Percentiles rank a stretch among this genome's conserved stretches.
These are phyloP conservation scores for Meloidogyne hapla DNA, from an alignment of 1,140 invertebrate genomes.

Conservation along the genomic window DNA sequence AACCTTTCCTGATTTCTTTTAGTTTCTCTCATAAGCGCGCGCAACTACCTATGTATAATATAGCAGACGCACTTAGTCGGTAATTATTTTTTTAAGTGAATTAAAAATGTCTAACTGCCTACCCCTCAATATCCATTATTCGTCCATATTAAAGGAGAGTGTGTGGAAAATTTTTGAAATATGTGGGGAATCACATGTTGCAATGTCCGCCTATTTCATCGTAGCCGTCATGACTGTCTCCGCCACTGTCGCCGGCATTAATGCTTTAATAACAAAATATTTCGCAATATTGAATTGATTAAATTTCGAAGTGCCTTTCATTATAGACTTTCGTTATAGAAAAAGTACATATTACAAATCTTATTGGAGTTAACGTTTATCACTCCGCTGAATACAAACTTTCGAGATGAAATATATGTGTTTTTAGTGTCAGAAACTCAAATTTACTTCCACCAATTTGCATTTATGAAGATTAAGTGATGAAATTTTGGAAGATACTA, in stretches of 20 bases:
- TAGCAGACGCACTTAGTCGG: neutral
- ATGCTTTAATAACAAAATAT: neutral
- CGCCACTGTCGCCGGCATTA: neutral
- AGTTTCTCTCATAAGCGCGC: neutral
- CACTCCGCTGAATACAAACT: no score
- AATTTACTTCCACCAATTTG: no score
- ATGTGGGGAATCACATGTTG: neutral
- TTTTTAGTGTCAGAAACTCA: no score
- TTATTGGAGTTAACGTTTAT: no score
- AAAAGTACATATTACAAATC: neutral
- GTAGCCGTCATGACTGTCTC: neutral
- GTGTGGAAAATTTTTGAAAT: neutral
- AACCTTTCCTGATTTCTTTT: neutral
- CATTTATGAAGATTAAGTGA: no score
- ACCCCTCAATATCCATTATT: neutral
- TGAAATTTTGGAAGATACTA: no score
- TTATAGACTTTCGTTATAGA: neutral
- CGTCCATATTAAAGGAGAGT: neutral
- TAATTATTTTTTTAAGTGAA: neutral
- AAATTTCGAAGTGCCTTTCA: neutral
- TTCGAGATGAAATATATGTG: no score
- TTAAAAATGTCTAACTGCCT: neutral
- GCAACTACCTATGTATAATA: neutral
- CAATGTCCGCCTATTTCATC: neutral
- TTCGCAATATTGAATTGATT: neutral